Evolutionary conservation across 1,140 invertebrate species (phyloP).

Genomic region (Sycophila sp.): DNA sequence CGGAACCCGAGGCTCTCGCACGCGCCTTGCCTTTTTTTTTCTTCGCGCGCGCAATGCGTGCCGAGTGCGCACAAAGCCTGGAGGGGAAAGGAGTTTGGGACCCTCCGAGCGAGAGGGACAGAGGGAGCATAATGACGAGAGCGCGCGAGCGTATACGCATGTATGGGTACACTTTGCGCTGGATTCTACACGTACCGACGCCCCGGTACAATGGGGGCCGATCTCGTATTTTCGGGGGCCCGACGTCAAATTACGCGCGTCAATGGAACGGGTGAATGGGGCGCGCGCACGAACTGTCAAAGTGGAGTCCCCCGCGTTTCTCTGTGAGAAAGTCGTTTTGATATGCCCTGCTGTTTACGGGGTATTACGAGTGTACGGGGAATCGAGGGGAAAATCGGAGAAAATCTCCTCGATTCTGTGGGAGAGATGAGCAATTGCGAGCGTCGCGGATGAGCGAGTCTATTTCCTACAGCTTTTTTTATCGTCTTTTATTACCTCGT

Average conservation of each 20-base stretch:
- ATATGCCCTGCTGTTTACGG: too few species aligned
- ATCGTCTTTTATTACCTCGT: too few species aligned
- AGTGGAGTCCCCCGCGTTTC: too few species aligned
- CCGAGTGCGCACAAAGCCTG: background rate
- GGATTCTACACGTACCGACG: constrained; percentile 61
- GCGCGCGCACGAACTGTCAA: too few species aligned
- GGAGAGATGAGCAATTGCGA: too few species aligned
- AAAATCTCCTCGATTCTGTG: too few species aligned
- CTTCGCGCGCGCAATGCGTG: constrained; percentile 3
- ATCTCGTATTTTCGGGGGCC: constrained; percentile 39
- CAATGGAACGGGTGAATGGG: constrained; percentile 9
- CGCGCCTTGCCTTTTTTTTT: background rate
- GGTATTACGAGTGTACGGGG: too few species aligned
- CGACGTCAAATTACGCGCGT: constrained; percentile 33
- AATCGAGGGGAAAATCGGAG: too few species aligned
- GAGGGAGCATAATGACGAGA: constrained; percentile 12
- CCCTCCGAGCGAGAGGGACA: constrained; percentile 24
- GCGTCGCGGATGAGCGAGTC: too few species aligned
- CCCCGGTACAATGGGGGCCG: constrained; percentile 53
- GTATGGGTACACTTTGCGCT: constrained; percentile 47
- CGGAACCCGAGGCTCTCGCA: constrained; percentile 17
- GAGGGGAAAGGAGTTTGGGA: constrained; percentile 34
- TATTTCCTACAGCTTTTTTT: too few species aligned
- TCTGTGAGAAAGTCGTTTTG: too few species aligned
- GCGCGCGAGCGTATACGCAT: background rate